Evolutionary conservation across 2,113 vertebrate species (phyloP), one percentile per base, ranked within the genome.

Genomic region (Canis aureus): DNA sequence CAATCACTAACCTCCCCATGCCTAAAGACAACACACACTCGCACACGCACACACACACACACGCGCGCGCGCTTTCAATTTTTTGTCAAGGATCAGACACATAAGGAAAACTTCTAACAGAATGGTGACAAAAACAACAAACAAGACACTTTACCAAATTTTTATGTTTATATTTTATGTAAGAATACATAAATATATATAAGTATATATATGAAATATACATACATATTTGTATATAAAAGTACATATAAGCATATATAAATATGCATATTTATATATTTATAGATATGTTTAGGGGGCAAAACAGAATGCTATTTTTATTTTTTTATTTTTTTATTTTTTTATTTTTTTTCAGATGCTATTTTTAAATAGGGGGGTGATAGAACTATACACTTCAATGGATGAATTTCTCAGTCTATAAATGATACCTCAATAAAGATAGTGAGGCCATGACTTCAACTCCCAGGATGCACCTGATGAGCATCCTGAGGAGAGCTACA

Each of bases 111-210:
- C 59, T 90, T 89, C 64, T 62, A 93, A 55, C 9, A 81, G 43
- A 73, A 89, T 13, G 73, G 20, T 66, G 29, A 74, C 13, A 57
- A 90, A 91, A 91, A 57, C 73, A 73, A 71, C 62, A 86, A 85
- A 78, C 25, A 43, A 90, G 73, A 60, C 25, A 43, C 51, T 43
- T 74, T 67, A 43, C 43, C 43, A 43, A 43, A 43, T 43, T 43
- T 43, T 43, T 43, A 43, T 7, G 7, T 43, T 43, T 43, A 6
- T 43, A 43, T 43, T 43, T 43, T 43, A 43, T 43, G 43, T 43
- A 43, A 43, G 1, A 43, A 43, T 43, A 43, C 43, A 43, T 8
- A 43, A 43, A 43, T 43, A 43, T 43, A 43, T 43, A 43, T 43
- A 43, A 6, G 43, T 43, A 43, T 43, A 43, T 43, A 43, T 43